A percentile compares a stretch with the other conserved stretches of the same genome.
Conservation (phyloP, 2,888 invertebrate species). For the Cerastoderma edule region DNA sequence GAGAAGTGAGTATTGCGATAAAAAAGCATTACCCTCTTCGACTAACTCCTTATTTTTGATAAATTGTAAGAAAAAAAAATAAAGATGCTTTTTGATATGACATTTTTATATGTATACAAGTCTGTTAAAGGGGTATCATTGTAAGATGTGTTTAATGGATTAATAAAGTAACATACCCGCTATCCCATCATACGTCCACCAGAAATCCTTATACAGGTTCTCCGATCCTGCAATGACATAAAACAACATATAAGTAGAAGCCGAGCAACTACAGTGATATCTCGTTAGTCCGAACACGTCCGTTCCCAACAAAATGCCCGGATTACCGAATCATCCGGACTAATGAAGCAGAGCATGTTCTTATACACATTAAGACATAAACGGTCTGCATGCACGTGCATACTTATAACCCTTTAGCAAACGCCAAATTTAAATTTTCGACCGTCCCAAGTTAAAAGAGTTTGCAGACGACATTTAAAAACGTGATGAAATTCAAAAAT, state of each 20-base stretch:
- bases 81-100: neutral
- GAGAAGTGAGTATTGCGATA: no score
- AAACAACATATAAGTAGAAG: neutral
- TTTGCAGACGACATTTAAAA: no score
- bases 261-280: neutral
- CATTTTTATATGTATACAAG: neutral
- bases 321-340: neutral
- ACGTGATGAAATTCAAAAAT: no score
- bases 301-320: neutral
- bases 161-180: constrained; percentile 33
- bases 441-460: no score
- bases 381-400: no score
- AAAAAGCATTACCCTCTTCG: no score
- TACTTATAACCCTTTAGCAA: no score
- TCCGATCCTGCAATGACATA: constrained; percentile 27
- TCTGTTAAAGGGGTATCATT: neutral
- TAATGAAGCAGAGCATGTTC: neutral
- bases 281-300: neutral
- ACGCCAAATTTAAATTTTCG: no score
- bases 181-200: constrained; percentile 59
- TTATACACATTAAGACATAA: neutral
- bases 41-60: neutral
- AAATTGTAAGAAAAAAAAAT: neutral
- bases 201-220: constrained; percentile 42
- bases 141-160: neutral